Conservation (phyloP, 2,113 vertebrate genomes). For the Eptatretus burgeri region DNA sequence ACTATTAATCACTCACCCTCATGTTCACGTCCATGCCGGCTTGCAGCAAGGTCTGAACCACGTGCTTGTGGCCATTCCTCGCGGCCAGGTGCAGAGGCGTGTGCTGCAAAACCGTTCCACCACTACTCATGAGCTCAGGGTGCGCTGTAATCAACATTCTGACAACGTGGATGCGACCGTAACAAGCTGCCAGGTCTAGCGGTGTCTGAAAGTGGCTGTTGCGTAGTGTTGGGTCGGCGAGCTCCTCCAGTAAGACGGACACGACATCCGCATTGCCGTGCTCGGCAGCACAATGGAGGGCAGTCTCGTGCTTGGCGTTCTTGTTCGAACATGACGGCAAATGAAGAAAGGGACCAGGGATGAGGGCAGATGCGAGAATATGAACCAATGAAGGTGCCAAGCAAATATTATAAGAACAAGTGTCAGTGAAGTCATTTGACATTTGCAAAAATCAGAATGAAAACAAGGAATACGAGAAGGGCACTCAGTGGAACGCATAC, state of each 20-base stretch:
- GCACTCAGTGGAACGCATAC: too few relatives aligned
- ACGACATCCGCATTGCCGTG: conserved; percentile 78
- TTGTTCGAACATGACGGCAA: conserved; percentile 13
- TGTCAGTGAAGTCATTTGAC: too few relatives aligned
- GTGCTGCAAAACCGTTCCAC: conserved; percentile 46
- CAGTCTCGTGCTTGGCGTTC: conserved; percentile 96
- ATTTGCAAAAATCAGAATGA: too few relatives aligned
- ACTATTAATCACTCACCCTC: conserved; percentile 29
- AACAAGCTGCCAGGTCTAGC: conserved; percentile 61
- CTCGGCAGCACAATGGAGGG: conserved; percentile 80
- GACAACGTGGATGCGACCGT: conserved; percentile 81
- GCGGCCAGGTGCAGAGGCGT: conserved; percentile 75
- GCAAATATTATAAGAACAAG: too few relatives aligned
- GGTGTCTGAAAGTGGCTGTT: conserved; percentile 93
- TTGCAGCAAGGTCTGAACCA: conserved; percentile 62
- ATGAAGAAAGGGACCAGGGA: conserved; percentile 9
- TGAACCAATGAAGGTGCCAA: conserved; percentile 10
- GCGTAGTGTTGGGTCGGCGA: conserved; percentile 91
- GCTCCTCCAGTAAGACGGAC: conserved; percentile 64
- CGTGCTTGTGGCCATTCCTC: conserved; percentile 52
- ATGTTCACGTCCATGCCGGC: conserved; percentile 95
- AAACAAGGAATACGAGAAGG: too few relatives aligned
- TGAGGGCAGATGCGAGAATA: conserved; percentile 13
- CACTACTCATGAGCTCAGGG: conserved; percentile 67
- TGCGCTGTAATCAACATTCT: conserved; percentile 70